phyloP scores from a whole-genome alignment of 2,113 vertebrate species.

The Picathartes gymnocephalus region DNA sequence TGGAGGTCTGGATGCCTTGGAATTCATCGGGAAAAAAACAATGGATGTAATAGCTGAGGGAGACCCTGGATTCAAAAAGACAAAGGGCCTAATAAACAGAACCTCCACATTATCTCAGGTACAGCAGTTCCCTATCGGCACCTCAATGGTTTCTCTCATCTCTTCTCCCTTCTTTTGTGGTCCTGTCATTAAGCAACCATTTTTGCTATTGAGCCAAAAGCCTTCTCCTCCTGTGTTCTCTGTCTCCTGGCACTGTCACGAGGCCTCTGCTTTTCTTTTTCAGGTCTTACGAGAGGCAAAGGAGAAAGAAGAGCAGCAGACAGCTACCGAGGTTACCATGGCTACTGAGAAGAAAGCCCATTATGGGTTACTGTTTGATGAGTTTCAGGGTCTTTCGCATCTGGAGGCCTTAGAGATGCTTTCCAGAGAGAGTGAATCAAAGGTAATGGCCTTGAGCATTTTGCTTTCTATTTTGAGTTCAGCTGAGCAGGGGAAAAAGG shows the following conservation, averaged over 20 bases:
- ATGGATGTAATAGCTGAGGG: slow-evolving; percentile 98
- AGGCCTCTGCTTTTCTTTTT: slow-evolving; percentile 44
- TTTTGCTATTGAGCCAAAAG: not conserved
- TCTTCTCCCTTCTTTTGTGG: not conserved
- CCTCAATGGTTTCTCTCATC: not conserved
- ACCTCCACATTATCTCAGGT: slow-evolving; percentile 92
- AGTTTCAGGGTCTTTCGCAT: slow-evolving; percentile 94
- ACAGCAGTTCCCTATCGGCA: not conserved
- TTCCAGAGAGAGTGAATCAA: slow-evolving; percentile 91
- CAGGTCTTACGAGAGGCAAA: slow-evolving; percentile 94
- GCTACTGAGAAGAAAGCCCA: slow-evolving; percentile 85
- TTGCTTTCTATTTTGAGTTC: slow-evolving; percentile 39
- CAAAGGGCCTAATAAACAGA: slow-evolving; percentile 89
- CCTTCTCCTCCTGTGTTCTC: not conserved
- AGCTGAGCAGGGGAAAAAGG: not conserved
- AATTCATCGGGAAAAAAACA: slow-evolving; percentile 98
- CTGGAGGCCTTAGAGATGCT: slow-evolving; percentile 96
- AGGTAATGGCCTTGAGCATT: slow-evolving; percentile 78
- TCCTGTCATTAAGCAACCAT: not conserved
- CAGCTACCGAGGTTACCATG: slow-evolving; percentile 66
- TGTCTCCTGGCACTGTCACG: not conserved
- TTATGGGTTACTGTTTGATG: slow-evolving; percentile 96
- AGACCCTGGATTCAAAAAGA: slow-evolving; percentile 95
- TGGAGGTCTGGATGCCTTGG: slow-evolving; percentile 93
- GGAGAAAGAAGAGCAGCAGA: slow-evolving; percentile 87